phyloP scores from a whole-genome alignment of 2,113 vertebrate species.

The Xyrauchen texanus region DNA sequence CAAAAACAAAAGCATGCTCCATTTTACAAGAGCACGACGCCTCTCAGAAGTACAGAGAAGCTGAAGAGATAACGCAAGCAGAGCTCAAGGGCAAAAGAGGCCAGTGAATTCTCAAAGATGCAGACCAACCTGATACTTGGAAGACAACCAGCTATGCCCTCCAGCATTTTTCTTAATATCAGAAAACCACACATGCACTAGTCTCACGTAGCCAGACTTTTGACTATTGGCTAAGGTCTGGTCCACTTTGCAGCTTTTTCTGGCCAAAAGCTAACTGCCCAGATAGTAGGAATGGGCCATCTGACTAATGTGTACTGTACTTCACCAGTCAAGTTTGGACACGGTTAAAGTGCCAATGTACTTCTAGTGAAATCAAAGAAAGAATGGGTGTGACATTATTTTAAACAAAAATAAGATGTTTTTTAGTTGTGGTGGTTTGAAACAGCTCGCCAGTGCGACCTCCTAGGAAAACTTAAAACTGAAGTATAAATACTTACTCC shows the following conservation, averaged over 20 bases:
- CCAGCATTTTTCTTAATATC: conserved; percentile 40
- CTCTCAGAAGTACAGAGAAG: conserved; percentile 16
- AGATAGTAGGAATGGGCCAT: not conserved
- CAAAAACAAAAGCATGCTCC: conserved; percentile 4
- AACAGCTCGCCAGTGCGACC: too few relatives aligned
- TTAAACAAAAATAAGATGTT: too few relatives aligned
- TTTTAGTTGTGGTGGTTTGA: too few relatives aligned
- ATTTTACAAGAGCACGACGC: conserved; percentile 2
- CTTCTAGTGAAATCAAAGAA: too few relatives aligned
- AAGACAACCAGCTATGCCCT: conserved; percentile 35
- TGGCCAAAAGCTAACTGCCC: not conserved
- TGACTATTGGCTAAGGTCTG: conserved; percentile 25
- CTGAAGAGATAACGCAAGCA: conserved; percentile 3
- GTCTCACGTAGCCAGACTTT: not conserved
- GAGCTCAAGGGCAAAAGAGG: conserved; percentile 33
- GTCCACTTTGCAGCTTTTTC: not conserved
- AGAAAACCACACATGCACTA: conserved; percentile 2
- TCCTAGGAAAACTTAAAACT: too few relatives aligned
- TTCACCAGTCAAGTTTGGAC: too few relatives aligned
- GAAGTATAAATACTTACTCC: too few relatives aligned
- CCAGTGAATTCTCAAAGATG: conserved; percentile 40
- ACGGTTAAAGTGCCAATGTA: too few relatives aligned
- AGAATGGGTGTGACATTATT: too few relatives aligned
- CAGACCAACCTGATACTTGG: conserved; percentile 36
- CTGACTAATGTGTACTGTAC: not conserved